Base-by-base conservation (phyloP, 2,797 vertebrate genomes). In the Coregonus ussuriensis region DNA sequence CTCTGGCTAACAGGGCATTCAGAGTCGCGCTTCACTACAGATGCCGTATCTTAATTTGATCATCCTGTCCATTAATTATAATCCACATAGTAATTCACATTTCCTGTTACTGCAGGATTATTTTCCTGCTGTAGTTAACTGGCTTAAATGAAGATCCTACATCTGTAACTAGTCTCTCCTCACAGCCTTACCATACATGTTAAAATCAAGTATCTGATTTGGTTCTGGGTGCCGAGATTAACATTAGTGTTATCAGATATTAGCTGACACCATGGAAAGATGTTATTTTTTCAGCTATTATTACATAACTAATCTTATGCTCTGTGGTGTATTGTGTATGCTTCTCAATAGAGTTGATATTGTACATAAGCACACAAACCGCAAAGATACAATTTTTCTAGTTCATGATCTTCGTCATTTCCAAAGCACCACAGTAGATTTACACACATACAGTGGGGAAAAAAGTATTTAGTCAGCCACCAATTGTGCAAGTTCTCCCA, bases 21-120 rank as follows among this genome's bases (percentile, higher is more conserved):
- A 31, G 59, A 11, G 74, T 41, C 65, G 75, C 76, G 71, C 77
- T 85, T 72, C 68, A 71, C 62, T 21, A 21, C 47, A 41, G 72
- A 59, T 83, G 53, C 41, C 41, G 41, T 47, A 47, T 47, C 41
- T 47, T 47, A 11, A 47, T 47, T 47, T 13, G 41, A 47, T 31
- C 59, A 51, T 37, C 59, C 71, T 72, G 76, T 33, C 31, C 9
- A 47, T 47, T 47, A 47, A 47, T 47, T 47, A 47, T 47, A 47
- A 47, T 47, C 9, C 41, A 13, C 41, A 47, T 47, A 47, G 0
- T 3, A 47, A 47, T 47, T 47, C 41, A 47, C 41, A 11, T 47
- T 13, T 47, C 41, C 41, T 41, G 9, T 47, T 47, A 47, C 41
- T 11, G 41, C 7, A 47, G 9, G 9, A 47, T 47, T 13, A 47